These are phyloP conservation scores for Melitaea athalia DNA, from an alignment of 2,888 invertebrate genomes.

Conservation along the genomic window DNA sequence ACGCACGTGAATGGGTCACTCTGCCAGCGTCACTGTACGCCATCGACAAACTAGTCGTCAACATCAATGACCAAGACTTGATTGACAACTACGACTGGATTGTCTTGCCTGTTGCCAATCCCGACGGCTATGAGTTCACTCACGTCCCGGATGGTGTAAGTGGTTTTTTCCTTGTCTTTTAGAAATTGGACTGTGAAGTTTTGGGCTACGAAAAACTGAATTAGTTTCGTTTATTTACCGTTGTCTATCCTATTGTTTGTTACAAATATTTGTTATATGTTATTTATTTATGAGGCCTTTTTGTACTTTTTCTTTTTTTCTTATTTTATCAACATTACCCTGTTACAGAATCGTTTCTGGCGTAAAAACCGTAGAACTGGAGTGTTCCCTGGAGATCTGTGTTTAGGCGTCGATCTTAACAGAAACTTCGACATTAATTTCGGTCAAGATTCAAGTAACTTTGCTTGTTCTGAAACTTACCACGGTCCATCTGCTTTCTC, in stretches of 20 bases:
- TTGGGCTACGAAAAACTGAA: too few relatives aligned
- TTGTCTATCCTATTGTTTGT: too few relatives aligned
- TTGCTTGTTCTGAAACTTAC: slow-evolving; percentile 83
- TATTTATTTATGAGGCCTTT: too few relatives aligned
- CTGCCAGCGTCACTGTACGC: slow-evolving; percentile 84
- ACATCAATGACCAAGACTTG: slow-evolving; percentile 76
- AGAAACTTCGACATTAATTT: slow-evolving; percentile 88
- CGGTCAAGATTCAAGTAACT: slow-evolving; percentile 76
- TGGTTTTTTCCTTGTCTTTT: slow-evolving; percentile 16
- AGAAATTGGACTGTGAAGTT: too few relatives aligned
- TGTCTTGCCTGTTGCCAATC: slow-evolving; percentile 85
- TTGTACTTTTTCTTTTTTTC: too few relatives aligned
- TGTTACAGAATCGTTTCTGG: slow-evolving; percentile 83
- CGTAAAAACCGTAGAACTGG: slow-evolving; percentile 83
- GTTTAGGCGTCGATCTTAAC: slow-evolving; percentile 88
- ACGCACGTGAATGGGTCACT: slow-evolving; percentile 87
- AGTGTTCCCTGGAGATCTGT: slow-evolving; percentile 79
- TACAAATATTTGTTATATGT: too few relatives aligned
- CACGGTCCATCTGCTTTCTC: slow-evolving; percentile 85
- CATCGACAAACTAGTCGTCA: slow-evolving; percentile 84
- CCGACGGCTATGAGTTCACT: slow-evolving; percentile 86
- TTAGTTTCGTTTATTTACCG: too few relatives aligned
- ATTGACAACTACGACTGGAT: slow-evolving; percentile 84
- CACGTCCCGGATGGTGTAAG: slow-evolving; percentile 63
- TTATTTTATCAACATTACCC: slow-evolving; percentile 45